Conservation (phyloP, 2,113 vertebrate species). For the Aegotheles bennettii region DNA sequence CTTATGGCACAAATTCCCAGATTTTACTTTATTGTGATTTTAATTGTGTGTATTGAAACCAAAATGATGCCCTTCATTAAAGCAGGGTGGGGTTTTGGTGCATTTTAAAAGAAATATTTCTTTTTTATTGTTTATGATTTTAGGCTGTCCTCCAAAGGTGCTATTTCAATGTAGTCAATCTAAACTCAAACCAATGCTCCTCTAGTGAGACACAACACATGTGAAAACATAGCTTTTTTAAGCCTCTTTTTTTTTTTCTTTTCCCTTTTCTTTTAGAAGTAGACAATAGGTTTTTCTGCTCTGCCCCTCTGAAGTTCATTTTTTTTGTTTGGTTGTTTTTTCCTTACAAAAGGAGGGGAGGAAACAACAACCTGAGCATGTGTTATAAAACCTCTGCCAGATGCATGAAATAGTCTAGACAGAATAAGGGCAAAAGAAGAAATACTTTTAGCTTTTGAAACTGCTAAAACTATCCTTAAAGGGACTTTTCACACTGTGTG, state of each 20-base stretch:
- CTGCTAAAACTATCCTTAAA: not conserved
- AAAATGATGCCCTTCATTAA: not conserved
- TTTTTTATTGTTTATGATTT: not conserved
- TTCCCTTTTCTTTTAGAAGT: not conserved
- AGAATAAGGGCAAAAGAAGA: not conserved
- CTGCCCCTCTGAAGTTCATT: not conserved
- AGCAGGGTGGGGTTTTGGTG: not conserved
- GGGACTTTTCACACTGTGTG: not conserved
- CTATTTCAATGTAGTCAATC: not conserved
- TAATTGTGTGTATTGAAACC: not conserved
- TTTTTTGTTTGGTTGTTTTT: not conserved
- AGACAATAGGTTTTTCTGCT: accelerated
- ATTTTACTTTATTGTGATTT: not conserved
- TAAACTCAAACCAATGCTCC: not conserved
- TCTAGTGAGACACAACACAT: not conserved
- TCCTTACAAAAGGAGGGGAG: not conserved
- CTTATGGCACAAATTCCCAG: not conserved
- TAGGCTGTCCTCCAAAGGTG: not conserved
- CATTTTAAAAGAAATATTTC: not conserved
- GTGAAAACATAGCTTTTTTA: not conserved
- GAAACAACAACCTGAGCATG: not conserved
- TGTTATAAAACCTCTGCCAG: not conserved
- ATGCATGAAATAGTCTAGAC: not conserved
- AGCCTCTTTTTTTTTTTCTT: not conserved
- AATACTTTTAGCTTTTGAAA: not conserved